These are phyloP conservation scores for Heliconius cydno DNA, from an alignment of 2,888 invertebrate species.

Conservation along the genomic window DNA sequence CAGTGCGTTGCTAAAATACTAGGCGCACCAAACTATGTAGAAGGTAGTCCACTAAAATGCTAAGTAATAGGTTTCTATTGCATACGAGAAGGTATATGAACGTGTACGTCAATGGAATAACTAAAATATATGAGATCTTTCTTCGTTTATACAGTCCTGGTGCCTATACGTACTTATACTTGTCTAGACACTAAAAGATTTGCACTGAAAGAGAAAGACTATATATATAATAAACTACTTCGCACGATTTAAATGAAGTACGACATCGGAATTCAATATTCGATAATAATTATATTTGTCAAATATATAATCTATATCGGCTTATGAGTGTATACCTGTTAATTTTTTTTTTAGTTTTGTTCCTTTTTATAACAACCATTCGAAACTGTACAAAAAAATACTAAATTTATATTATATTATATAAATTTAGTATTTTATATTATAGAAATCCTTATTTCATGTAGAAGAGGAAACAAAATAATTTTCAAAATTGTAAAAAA, in stretches of 20 bases:
- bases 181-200: constrained; percentile 31
- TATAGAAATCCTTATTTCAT: too few relatives aligned
- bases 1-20: constrained; percentile 49
- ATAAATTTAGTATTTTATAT: too few relatives aligned
- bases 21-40: constrained; percentile 60
- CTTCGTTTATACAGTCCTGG: constrained; percentile 42
- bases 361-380: too few relatives aligned
- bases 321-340: too few relatives aligned
- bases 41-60: constrained; percentile 56
- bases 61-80: constrained; percentile 77
- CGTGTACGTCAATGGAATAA: constrained; percentile 24
- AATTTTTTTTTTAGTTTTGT: too few relatives aligned
- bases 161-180: constrained; percentile 32
- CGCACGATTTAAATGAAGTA: neutral
- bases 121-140: constrained; percentile 26
- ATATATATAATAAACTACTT: too few relatives aligned
- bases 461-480: too few relatives aligned
- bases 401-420: too few relatives aligned
- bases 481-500: too few relatives aligned
- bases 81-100: constrained; percentile 68
- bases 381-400: too few relatives aligned
- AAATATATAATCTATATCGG: neutral
- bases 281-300: neutral
- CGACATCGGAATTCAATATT: neutral
- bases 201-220: neutral